Conservation (phyloP, 2,888 invertebrate genomes). For the Ariolimax columbianus region DNA sequence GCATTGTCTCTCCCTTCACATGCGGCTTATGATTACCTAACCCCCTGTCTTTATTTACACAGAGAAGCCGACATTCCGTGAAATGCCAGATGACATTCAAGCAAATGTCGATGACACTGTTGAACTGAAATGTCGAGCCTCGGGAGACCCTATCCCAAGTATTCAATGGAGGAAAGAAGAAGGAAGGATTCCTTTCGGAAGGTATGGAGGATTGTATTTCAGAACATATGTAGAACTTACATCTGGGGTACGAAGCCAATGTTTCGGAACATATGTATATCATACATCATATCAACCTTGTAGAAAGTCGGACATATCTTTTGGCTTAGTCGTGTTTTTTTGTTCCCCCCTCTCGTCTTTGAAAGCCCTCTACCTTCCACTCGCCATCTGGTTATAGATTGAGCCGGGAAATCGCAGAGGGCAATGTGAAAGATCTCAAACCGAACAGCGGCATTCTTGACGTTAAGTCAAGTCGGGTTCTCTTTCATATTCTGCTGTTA, state of each 20-base stretch:
- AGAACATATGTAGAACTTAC: not conserved
- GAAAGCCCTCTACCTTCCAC: not conserved
- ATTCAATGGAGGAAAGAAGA: constrained; percentile 59
- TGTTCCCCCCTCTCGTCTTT: not conserved
- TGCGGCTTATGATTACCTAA: constrained; percentile 25
- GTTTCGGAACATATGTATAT: constrained; percentile 14
- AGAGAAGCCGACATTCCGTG: constrained; percentile 93
- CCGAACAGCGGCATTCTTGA: constrained; percentile 5
- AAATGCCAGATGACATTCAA: constrained; percentile 91
- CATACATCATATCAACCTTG: not conserved
- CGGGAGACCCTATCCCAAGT: constrained; percentile 60
- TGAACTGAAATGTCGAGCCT: constrained; percentile 82
- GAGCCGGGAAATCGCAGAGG: not conserved
- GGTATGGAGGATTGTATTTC: constrained; percentile 39
- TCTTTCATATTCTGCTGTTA: not conserved
- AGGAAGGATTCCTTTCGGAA: constrained; percentile 78
- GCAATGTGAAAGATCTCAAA: not conserved
- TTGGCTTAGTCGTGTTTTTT: not conserved
- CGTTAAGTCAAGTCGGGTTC: not conserved
- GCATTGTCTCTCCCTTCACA: not conserved
- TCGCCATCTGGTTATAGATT: constrained; percentile 4
- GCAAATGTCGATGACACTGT: constrained; percentile 89
- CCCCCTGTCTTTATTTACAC: constrained; percentile 63
- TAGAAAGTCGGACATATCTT: not conserved
- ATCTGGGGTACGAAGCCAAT: not conserved